Conservation (phyloP, 2,113 vertebrate genomes). For the Chascanopsetta lugubris region DNA sequence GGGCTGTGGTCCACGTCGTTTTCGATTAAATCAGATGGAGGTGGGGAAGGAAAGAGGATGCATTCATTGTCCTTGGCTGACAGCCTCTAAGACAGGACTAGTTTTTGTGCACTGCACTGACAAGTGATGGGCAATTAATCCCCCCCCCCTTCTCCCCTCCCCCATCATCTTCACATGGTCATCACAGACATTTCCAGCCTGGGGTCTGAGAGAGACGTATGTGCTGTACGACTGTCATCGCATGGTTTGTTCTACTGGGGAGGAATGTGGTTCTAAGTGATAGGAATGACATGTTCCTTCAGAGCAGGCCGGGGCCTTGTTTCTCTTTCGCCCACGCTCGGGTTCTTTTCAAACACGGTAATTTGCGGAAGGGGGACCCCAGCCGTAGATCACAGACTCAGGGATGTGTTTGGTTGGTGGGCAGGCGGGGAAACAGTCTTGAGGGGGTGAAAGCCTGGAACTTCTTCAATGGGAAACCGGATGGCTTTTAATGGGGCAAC, state of each 20-base stretch:
- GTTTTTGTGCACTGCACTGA: constrained; percentile 53
- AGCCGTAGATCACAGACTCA: constrained; percentile 64
- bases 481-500: constrained; percentile 65
- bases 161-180: constrained; percentile 29
- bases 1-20: constrained; percentile 68
- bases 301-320: constrained; percentile 35
- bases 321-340: constrained; percentile 45
- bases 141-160: constrained; percentile 8
- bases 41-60: constrained; percentile 44
- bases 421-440: constrained; percentile 52
- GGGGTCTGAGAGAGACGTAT: constrained; percentile 35
- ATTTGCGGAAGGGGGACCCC: constrained; percentile 68
- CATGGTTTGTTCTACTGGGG: constrained; percentile 27
- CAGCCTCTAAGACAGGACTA: constrained; percentile 46
- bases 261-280: constrained; percentile 49
- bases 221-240: constrained; percentile 33
- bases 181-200: constrained; percentile 37
- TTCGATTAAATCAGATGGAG: constrained; percentile 63
- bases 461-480: constrained; percentile 73
- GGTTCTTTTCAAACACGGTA: constrained; percentile 61
- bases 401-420: constrained; percentile 47
- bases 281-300: constrained; percentile 47
- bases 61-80: constrained; percentile 74
- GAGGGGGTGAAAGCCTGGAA: constrained; percentile 58
- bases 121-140: constrained; percentile 76